These are phyloP conservation scores for Anoplius nigerrimus DNA, from an alignment of 2,888 invertebrate species.

Conservation along the genomic window DNA sequence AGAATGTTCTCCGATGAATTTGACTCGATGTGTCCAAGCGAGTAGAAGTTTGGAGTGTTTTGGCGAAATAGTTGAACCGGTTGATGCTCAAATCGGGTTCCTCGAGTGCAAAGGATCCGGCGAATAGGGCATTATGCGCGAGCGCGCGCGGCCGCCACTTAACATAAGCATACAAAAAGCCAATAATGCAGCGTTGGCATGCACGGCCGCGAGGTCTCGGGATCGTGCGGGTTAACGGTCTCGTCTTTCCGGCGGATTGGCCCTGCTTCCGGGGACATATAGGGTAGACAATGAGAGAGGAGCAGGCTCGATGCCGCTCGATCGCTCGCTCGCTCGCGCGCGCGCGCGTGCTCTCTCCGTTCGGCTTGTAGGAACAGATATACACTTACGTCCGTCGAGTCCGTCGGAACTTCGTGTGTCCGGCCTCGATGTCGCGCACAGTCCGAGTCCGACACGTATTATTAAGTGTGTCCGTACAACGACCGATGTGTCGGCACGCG, in stretches of 20 bases:
- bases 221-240: slow-evolving; percentile 74
- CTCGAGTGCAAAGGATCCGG: slow-evolving; percentile 2
- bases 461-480: slow-evolving; percentile 66
- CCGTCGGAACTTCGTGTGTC: slow-evolving; percentile 5
- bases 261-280: slow-evolving; percentile 75
- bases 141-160: slow-evolving; percentile 48
- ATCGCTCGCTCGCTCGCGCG: slow-evolving; percentile 36
- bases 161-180: slow-evolving; percentile 65
- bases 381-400: not conserved
- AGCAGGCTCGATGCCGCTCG: too few species aligned
- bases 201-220: slow-evolving; percentile 71
- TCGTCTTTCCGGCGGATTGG: slow-evolving; percentile 74
- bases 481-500: slow-evolving; percentile 63
- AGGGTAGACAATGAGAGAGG: slow-evolving; percentile 72
- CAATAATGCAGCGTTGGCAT: slow-evolving; percentile 70
- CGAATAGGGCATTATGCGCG: slow-evolving; percentile 41
- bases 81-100: too few species aligned
- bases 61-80: too few species aligned
- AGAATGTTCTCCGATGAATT: too few species aligned
- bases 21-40: too few species aligned
- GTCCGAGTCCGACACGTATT: slow-evolving; percentile 57
- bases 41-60: too few species aligned
- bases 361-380: slow-evolving; percentile 13
- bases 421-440: slow-evolving; percentile 28
- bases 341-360: slow-evolving; percentile 30